phyloP scores from a whole-genome alignment of 30 jellyfish, hydroid and myxozoan genomes.

The Euphysa ruthae region DNA sequence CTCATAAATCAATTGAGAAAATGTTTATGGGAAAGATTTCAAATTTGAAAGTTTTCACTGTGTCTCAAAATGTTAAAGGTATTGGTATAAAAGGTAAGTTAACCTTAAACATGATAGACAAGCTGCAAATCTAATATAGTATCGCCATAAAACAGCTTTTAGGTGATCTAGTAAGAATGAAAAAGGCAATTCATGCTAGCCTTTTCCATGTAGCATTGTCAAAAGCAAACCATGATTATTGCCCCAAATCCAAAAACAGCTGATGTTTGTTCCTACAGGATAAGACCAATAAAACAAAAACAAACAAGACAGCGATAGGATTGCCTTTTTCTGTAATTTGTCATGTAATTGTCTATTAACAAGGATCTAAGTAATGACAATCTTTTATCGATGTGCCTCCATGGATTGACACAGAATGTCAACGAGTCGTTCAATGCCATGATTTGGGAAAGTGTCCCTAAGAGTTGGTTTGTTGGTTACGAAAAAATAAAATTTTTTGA shows the following conservation, averaged over 20 bases:
- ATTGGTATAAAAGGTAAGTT: too few relatives aligned
- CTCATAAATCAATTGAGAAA: too few relatives aligned
- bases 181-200: not conserved
- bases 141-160: not conserved
- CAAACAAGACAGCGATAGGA: not conserved
- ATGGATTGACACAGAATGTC: too few relatives aligned
- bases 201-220: not conserved
- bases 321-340: not conserved
- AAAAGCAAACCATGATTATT: not conserved
- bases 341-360: not conserved
- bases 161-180: not conserved
- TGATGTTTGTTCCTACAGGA: not conserved
- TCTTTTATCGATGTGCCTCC: not conserved
- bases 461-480: too few relatives aligned
- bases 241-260: conserved; percentile 1
- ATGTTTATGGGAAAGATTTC: too few relatives aligned
- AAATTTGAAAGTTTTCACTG: too few relatives aligned
- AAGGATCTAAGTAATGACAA: not conserved
- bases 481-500: too few relatives aligned
- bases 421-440: too few relatives aligned
- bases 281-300: not conserved
- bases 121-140: not conserved
- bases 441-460: too few relatives aligned
- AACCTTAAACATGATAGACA: too few relatives aligned
- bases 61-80: too few relatives aligned